Evolutionary conservation across 2,797 vertebrate genomes (phyloP), one percentile per base, ranked within the genome.

Genomic region (Bucorvus abyssinicus): DNA sequence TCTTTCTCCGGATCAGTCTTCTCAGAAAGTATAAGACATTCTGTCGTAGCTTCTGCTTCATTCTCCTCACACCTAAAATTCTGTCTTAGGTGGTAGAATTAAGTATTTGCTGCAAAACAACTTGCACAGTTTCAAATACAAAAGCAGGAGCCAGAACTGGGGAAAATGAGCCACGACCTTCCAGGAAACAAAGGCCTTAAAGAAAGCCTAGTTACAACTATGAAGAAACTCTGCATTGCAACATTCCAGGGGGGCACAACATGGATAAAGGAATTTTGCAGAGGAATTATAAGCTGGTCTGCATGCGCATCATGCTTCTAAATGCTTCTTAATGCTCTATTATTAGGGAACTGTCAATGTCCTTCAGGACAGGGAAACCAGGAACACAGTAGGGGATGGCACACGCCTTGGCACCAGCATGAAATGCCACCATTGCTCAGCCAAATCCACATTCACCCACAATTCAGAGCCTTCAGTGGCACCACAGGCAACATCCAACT

Each of bases 381-480:
- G 50, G 21, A 4, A 32, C 20, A 67, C 1, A 30, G 10, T 26
- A 19, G 9, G 9, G 10, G 21, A 36, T 30, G n/a, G 10, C 26
- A 36, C 12, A 24, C 26, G 7, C 47, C 20, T 49, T 49, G 47
- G 47, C 19, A 49, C 20, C 47, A 49, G 38, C 38, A 40, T 40
- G 38, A 40, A 40, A 40, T 40, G 10, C 38, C 38, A 40, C 38
- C 38, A 40, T 40, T 40, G 38, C 38, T 40, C 36, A 57, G 10
- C 3, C 10, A 16, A 40, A 40, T 10, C 12, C 57, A 61, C 1
- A 0, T 4, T 7, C 7, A 15, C 3, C 5, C 14, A 26, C 30
- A 13, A 45, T 10, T 34, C 55, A 36, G 16, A 44, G 13, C 16
- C 30, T 50, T 61, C 20, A 34, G 10, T 9, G 11, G 4, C 8